Evolutionary conservation across 2,113 vertebrate genomes (phyloP).

Genomic region (Ailurus styani): DNA sequence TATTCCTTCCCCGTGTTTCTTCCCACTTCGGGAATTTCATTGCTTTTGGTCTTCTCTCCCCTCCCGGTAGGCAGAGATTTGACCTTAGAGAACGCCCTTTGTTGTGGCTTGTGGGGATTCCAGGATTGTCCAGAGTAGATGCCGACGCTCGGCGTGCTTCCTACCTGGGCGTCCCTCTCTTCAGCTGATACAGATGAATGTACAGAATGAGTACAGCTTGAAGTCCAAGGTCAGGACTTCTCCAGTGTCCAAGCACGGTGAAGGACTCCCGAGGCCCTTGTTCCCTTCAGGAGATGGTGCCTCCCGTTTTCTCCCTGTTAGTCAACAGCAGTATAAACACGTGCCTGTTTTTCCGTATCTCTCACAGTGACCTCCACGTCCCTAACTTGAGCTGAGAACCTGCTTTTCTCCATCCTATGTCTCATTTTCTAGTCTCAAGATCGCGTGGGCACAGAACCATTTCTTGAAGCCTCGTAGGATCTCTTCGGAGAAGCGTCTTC

Average conservation of each 20-base stretch:
- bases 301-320: background rate
- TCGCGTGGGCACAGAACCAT: background rate
- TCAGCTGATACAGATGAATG: background rate
- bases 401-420: background rate
- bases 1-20: background rate
- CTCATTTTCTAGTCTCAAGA: background rate
- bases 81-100: background rate
- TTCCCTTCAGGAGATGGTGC: background rate
- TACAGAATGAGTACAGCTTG: background rate
- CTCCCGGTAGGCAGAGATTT: background rate
- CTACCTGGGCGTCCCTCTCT: background rate
- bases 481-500: background rate
- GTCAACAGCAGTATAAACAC: background rate
- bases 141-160: background rate
- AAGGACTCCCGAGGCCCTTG: background rate
- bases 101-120: background rate
- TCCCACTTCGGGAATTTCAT: background rate
- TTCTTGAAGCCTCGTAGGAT: background rate
- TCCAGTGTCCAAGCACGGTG: accelerated
- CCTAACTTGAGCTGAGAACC: background rate
- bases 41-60: background rate
- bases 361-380: background rate
- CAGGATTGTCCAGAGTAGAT: background rate
- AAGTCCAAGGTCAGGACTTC: background rate
- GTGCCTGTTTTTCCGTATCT: background rate